Base-by-base conservation (phyloP, 2,888 invertebrate species). In the Chouioia cunea region DNA sequence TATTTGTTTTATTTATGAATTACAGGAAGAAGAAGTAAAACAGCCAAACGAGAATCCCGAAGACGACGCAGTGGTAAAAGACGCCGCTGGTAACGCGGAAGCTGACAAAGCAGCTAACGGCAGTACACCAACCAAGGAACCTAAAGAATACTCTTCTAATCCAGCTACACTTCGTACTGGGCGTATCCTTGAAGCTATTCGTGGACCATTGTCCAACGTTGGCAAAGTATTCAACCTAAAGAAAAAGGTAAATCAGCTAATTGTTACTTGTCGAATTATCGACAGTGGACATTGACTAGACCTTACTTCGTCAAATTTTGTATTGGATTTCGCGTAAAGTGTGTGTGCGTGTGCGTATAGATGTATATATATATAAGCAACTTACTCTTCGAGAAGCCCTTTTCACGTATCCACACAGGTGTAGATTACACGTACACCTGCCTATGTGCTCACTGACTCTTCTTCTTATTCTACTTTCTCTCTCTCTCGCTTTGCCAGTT, bases 161-260 rank as follows among this genome's bases (percentile, higher is more conserved):
- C n/a, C 76, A 57, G 57, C 6, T 62, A 72, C 76, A 87, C 70
- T 77, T 15, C 80, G 74, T 18, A 77, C 88, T 87, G 63, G 68
- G 57, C n/a, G 18, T 52, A 83, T 91, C 43, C 82, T 91, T 62
- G 88, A 90, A 78, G 89, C 90, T 73, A 90, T 91, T 75, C 88
- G 89, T 76, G 82, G 90, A 75, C 91, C 91, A n/a, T 86, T 91
- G 74, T 90, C 89, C 27, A 87, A 87, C 12, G 87, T 88, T 10
- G 36, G 36, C 2, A 36, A 10, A 36, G 87, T 88, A 71, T 81
- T 84, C 43, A 78, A 80, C 43, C 83, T 81, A 67, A 83, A 80
- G 73, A 81, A 80, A 73, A 83, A 84, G 80, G 83, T 83, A 76
- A 69, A 23, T n/a, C 23, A 2, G 6, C 6, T 27, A 27, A 27